These are phyloP conservation scores for Accipiter virgatus DNA, from an alignment of 2,113 vertebrate species.

Conservation along the genomic window DNA sequence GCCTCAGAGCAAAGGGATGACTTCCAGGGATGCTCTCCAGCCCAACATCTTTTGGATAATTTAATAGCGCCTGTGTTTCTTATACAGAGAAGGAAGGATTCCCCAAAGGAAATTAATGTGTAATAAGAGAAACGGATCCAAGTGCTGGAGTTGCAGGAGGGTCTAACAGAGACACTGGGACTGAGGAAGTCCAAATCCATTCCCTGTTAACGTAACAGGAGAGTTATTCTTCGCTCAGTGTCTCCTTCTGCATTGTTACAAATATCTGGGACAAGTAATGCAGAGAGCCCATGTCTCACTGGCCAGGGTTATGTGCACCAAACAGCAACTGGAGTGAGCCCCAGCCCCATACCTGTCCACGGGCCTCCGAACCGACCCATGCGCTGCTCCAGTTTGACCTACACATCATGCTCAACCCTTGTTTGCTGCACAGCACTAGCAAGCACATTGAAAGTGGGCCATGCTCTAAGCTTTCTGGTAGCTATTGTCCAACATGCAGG, in stretches of 20 bases:
- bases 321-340: not conserved
- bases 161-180: not conserved
- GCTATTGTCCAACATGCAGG: not conserved
- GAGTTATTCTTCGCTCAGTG: not conserved
- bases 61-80: conserved; percentile 11
- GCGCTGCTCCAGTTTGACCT: not conserved
- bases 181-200: not conserved
- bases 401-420: not conserved
- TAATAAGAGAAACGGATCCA: conserved; percentile 24
- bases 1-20: not conserved
- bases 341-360: not conserved
- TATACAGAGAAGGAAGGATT: not conserved
- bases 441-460: not conserved
- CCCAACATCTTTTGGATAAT: conserved; percentile 2
- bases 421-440: not conserved
- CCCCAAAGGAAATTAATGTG: conserved; percentile 3
- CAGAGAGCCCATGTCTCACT: not conserved
- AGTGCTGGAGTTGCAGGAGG: not conserved
- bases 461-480: not conserved
- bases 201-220: not conserved
- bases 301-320: not conserved
- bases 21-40: conserved; percentile 26
- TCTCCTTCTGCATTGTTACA: not conserved
- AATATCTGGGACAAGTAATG: not conserved
- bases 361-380: not conserved